Evolutionary conservation across 2,113 vertebrate species (phyloP).

Genomic region (Leptosomus discolor): DNA sequence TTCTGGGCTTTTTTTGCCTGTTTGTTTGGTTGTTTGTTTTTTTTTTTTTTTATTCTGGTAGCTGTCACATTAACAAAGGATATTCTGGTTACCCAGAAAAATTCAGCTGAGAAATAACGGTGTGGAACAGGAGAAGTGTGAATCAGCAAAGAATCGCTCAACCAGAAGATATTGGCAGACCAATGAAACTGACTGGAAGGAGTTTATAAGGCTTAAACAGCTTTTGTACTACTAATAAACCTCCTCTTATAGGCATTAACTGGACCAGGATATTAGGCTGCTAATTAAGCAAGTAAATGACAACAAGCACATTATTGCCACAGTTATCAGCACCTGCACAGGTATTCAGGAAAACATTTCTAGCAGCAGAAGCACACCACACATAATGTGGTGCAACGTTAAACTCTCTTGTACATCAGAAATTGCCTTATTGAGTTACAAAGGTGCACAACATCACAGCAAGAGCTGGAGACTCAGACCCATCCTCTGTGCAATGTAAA

Average conservation of each 20-base stretch:
- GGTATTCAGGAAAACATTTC: not conserved
- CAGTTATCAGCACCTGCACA: constrained; percentile 14
- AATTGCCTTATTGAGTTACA: not conserved
- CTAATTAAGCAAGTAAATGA: constrained; percentile 65
- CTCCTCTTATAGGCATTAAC: constrained; percentile 43
- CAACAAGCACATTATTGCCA: not conserved
- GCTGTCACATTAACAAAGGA: not conserved
- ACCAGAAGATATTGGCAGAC: constrained; percentile 57
- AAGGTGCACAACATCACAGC: not conserved
- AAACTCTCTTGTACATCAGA: not conserved
- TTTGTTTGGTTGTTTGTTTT: not conserved
- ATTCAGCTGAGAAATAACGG: not conserved
- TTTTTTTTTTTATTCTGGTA: not conserved
- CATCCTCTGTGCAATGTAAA: not conserved
- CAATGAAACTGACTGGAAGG: constrained; percentile 53
- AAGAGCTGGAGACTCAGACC: not conserved
- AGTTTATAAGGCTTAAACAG: constrained; percentile 60
- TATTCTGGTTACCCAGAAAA: not conserved
- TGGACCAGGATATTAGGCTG: constrained; percentile 59
- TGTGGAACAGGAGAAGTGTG: not conserved
- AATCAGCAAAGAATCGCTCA: constrained; percentile 55
- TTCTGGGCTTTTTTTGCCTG: not conserved
- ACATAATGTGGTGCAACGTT: not conserved
- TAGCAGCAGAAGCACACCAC: not conserved
- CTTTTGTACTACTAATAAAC: constrained; percentile 53